Percentiles rank a stretch among this genome's conserved stretches.
phyloP scores from a whole-genome alignment of 1,140 invertebrate species.

The Aplysia californica region DNA sequence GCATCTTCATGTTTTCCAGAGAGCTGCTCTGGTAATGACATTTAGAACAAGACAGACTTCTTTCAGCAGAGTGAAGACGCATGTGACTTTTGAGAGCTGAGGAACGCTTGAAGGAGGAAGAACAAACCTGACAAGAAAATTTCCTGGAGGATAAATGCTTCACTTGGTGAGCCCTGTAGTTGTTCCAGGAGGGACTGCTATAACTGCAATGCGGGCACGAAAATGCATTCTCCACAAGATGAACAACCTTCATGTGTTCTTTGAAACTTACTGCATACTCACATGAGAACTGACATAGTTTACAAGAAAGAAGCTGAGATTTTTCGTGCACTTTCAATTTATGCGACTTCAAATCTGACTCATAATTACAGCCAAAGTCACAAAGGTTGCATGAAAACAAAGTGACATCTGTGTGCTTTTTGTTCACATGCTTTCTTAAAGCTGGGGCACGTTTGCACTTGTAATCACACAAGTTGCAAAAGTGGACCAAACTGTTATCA shows the following conservation, averaged over 20 bases:
- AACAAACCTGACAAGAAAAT: neutral
- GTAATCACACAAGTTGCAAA: neutral
- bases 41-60: neutral
- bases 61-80: neutral
- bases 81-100: neutral
- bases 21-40: neutral
- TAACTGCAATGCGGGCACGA: neutral
- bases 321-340: neutral
- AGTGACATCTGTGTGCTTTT: neutral
- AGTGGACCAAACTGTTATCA: neutral
- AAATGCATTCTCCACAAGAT: neutral
- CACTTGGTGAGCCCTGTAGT: neutral
- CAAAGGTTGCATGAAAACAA: slow-evolving; percentile 2
- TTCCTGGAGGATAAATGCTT: neutral
- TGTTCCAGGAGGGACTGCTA: neutral
- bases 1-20: neutral
- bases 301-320: neutral
- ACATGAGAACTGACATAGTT: neutral
- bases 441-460: neutral
- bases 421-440: neutral
- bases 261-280: neutral
- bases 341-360: neutral
- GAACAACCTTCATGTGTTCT: neutral
- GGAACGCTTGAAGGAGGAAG: neutral
- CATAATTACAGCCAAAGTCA: neutral